Evolutionary conservation across 1,140 invertebrate genomes (phyloP).

Genomic region (Teleopsis dalmanni): DNA sequence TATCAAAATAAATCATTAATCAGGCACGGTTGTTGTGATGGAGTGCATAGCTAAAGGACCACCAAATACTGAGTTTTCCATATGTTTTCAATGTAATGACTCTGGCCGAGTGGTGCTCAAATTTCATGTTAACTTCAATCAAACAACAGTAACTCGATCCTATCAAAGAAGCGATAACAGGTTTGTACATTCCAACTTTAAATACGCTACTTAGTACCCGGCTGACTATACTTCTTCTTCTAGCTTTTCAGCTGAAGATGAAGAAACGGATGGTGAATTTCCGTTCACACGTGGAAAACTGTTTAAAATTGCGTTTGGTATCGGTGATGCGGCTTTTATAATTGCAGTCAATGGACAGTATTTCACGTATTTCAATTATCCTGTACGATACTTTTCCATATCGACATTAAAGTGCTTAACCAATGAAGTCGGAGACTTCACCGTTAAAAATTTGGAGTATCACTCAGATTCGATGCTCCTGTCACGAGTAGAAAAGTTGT

Average conservation of each 20-base stretch:
- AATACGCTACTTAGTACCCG: neutral
- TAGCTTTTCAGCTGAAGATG: slow-evolving; percentile 32
- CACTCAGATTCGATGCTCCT: slow-evolving; percentile 37
- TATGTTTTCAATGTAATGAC: slow-evolving; percentile 42
- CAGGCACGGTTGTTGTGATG: slow-evolving; percentile 38
- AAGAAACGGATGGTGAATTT: slow-evolving; percentile 42
- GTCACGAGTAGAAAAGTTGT: slow-evolving; percentile 36
- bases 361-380: slow-evolving; percentile 41
- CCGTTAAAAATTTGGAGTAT: slow-evolving; percentile 34
- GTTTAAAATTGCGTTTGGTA: slow-evolving; percentile 40
- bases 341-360: slow-evolving; percentile 42
- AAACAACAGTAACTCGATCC: slow-evolving; percentile 29
- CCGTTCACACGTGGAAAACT: slow-evolving; percentile 38
- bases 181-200: slow-evolving; percentile 9
- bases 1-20: neutral
- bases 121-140: slow-evolving; percentile 38
- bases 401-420: slow-evolving; percentile 40
- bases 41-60: slow-evolving; percentile 41
- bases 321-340: slow-evolving; percentile 39
- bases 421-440: slow-evolving; percentile 35
- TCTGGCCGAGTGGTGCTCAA: slow-evolving; percentile 34
- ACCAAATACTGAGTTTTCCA: slow-evolving; percentile 36
- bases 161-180: slow-evolving; percentile 38
- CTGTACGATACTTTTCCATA: slow-evolving; percentile 31
- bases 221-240: neutral